Evolutionary conservation across 2,113 vertebrate genomes (phyloP).

Genomic region (Elaphurus davidianus): DNA sequence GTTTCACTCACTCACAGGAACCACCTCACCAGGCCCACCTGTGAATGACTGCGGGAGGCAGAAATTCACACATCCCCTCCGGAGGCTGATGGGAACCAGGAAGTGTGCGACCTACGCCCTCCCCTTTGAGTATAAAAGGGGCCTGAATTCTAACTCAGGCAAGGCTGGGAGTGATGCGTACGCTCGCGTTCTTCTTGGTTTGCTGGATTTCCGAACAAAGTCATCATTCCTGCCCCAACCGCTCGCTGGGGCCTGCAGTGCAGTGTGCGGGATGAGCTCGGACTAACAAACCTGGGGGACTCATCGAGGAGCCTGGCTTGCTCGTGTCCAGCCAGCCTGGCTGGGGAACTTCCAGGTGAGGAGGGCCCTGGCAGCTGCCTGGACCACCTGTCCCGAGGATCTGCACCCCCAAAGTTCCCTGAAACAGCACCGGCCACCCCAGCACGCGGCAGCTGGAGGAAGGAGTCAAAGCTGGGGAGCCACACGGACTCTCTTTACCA

Average conservation of each 20-base stretch:
- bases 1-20: neutral
- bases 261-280: rapidly evolving
- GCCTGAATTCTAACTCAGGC: neutral
- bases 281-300: neutral
- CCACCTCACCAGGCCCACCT: neutral
- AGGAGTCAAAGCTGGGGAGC: neutral
- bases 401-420: neutral
- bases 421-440: neutral
- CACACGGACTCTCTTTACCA: rapidly evolving
- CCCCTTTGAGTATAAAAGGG: too few species aligned
- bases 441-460: neutral
- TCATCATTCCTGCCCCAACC: neutral
- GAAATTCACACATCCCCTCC: neutral
- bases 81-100: neutral
- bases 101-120: neutral
- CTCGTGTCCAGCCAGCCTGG: neutral
- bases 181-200: rapidly evolving
- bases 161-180: rapidly evolving
- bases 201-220: neutral
- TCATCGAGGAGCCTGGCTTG: neutral
- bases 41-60: neutral
- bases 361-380: neutral
- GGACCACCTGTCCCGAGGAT: neutral
- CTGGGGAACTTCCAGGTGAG: rapidly evolving
- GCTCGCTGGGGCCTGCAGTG: too few species aligned